Conservation (phyloP, 2,797 vertebrate species). For the Malacoraja senta region DNA sequence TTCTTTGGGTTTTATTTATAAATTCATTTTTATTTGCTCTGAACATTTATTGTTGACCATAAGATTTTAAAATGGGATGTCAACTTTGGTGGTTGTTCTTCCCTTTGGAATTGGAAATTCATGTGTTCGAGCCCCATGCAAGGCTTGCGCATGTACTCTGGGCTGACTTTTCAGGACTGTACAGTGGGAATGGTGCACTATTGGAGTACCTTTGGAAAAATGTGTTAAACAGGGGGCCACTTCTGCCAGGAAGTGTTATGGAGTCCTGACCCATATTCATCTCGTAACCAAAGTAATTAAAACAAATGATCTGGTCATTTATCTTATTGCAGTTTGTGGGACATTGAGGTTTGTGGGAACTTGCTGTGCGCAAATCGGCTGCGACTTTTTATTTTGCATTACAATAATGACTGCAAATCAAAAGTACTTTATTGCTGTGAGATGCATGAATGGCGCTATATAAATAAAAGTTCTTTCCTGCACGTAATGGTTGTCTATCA, state of each 20-base stretch:
- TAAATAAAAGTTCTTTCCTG: background rate
- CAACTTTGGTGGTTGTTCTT: background rate
- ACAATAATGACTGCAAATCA: slow-evolving; percentile 2
- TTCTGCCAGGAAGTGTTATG: background rate
- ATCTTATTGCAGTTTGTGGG: slow-evolving; percentile 9
- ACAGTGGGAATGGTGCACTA: background rate
- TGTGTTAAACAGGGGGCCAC: background rate
- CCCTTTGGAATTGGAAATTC: background rate
- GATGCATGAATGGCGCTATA: background rate
- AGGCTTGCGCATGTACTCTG: background rate
- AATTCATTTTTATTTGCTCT: background rate
- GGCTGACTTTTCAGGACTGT: background rate
- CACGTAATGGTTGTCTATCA: background rate
- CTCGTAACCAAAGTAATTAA: background rate
- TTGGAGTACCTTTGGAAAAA: background rate
- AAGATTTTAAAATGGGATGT: background rate
- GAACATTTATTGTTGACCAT: background rate
- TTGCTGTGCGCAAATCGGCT: slow-evolving; percentile 32
- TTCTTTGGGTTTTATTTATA: background rate
- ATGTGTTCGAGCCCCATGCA: background rate
- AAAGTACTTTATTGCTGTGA: slow-evolving; percentile 17
- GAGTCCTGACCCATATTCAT: background rate
- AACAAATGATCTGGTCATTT: background rate
- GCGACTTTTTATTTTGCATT: background rate
- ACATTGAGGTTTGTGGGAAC: background rate